phyloP scores from a whole-genome alignment of 1,140 invertebrate genomes.

The Mercenaria mercenaria region DNA sequence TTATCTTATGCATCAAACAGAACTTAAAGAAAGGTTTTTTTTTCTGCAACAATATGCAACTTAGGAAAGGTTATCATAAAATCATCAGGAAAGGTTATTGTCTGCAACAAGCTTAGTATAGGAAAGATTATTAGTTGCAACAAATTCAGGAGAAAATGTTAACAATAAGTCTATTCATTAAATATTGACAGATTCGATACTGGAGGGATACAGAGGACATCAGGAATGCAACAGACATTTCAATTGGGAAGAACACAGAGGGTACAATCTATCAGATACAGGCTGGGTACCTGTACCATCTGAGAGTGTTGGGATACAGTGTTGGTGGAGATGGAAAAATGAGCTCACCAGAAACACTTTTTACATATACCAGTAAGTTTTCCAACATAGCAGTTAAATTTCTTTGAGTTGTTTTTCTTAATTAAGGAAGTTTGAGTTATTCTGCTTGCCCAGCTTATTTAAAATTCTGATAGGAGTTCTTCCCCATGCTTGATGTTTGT shows the following conservation, averaged over 20 bases:
- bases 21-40: too few species aligned
- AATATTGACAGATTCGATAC: conserved; percentile 78
- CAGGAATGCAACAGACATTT: conserved; percentile 77
- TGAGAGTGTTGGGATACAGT: conserved; percentile 96
- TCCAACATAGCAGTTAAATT: conserved; percentile 26
- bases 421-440: neutral
- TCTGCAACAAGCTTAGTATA: too few species aligned
- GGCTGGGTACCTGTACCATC: conserved; percentile 92
- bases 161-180: too few species aligned
- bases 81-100: too few species aligned
- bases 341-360: conserved; percentile 91
- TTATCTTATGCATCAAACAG: too few species aligned
- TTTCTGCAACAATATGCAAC: too few species aligned
- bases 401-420: too few species aligned
- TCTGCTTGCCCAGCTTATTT: neutral
- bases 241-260: conserved; percentile 91
- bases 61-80: too few species aligned
- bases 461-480: neutral
- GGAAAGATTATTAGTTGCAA: too few species aligned
- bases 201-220: conserved; percentile 80
- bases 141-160: too few species aligned
- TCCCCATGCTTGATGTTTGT: too few species aligned
- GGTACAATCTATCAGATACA: conserved; percentile 92
- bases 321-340: conserved; percentile 98
- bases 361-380: conserved; percentile 62